A percentile compares a stretch with the other conserved stretches of the same genome.
Evolutionary conservation across 2,888 invertebrate genomes (phyloP).

Genomic region (Xanthorhoe designata): DNA sequence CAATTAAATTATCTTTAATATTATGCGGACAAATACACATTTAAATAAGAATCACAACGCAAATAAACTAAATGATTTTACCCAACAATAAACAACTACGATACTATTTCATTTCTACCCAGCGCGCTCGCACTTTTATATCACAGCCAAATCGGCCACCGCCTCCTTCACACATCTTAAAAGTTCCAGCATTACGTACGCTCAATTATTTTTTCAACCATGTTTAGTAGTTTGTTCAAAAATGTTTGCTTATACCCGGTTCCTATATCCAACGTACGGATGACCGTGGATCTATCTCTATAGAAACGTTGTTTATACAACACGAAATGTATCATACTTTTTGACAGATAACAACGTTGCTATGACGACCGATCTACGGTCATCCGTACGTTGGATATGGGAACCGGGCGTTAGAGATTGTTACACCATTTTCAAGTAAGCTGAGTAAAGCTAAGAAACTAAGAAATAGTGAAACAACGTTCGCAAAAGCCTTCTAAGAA

Average conservation of each 20-base stretch:
- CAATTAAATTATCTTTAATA: not conserved
- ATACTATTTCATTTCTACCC: constrained; percentile 47
- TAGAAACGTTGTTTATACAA: too few relatives aligned
- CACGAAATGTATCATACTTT: too few relatives aligned
- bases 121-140: constrained; percentile 52
- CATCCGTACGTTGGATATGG: too few relatives aligned
- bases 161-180: constrained; percentile 42
- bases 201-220: constrained; percentile 13
- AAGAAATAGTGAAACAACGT: too few relatives aligned
- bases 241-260: not conserved
- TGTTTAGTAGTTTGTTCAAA: not conserved
- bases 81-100: constrained; percentile 36
- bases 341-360: too few relatives aligned
- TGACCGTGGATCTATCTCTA: too few relatives aligned
- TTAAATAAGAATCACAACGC: constrained; percentile 1
- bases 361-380: too few relatives aligned
- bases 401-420: too few relatives aligned
- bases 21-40: not conserved
- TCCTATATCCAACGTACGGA: too few relatives aligned
- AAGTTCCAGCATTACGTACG: constrained; percentile 10
- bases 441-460: too few relatives aligned
- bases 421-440: too few relatives aligned
- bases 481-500: too few relatives aligned
- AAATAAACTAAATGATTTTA: constrained; percentile 1
- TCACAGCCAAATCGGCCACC: constrained; percentile 79